Conservation (phyloP, 2,113 vertebrate genomes). For the Cranoglanis bouderius region DNA sequence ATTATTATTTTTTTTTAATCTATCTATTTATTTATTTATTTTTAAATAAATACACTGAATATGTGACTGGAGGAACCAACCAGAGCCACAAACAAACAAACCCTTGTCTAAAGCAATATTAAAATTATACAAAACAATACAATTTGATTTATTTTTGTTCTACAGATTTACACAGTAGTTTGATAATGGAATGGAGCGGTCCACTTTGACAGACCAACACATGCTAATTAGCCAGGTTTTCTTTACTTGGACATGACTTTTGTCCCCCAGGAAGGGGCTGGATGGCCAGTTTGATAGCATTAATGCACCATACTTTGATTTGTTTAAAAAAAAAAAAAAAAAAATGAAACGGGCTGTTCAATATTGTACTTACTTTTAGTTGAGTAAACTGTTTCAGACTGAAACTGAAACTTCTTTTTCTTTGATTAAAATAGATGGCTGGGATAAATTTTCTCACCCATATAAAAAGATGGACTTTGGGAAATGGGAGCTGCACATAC, state of each 20-base stretch:
- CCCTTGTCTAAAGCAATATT: background rate
- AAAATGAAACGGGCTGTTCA: background rate
- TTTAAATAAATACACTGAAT: too few species aligned
- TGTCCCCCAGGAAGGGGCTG: background rate
- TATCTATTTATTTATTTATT: too few species aligned
- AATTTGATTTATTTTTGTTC: background rate
- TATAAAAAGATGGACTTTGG: constrained; percentile 72
- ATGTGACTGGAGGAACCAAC: background rate
- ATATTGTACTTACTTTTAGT: background rate
- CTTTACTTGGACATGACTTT: background rate
- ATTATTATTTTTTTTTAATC: too few species aligned
- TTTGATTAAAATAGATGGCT: constrained; percentile 65
- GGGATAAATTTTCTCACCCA: constrained; percentile 77
- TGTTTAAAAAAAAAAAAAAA: background rate
- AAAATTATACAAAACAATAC: too few species aligned
- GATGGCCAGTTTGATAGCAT: background rate
- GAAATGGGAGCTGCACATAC: constrained; percentile 76
- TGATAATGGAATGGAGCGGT: background rate
- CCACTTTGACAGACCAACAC: background rate
- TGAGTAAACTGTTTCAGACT: background rate
- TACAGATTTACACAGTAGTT: background rate
- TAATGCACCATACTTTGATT: background rate
- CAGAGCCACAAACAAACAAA: background rate
- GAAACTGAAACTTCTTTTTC: background rate
- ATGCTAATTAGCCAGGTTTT: background rate